Evolutionary conservation across 2,888 invertebrate genomes (phyloP).

Genomic region (Bruchidius siliquastri): DNA sequence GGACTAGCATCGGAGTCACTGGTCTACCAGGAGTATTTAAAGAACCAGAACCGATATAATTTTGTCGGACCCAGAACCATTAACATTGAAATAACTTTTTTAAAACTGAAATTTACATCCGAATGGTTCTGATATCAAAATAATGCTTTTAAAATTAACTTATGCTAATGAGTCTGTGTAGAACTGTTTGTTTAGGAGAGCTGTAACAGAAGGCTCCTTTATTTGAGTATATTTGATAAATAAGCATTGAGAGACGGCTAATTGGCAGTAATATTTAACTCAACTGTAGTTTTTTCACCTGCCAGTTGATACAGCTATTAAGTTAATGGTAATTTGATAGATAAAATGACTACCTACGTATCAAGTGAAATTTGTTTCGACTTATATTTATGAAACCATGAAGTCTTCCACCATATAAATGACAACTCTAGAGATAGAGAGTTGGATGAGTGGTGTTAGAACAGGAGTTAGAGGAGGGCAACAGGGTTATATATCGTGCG

Average conservation of each 20-base stretch:
- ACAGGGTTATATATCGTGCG: no score
- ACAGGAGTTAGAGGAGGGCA: not conserved
- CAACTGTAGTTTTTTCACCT: not conserved
- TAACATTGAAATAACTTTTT: not conserved
- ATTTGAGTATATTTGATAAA: not conserved
- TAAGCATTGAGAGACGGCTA: not conserved
- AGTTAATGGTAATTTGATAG: not conserved
- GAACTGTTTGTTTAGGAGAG: not conserved
- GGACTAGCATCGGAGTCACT: not conserved
- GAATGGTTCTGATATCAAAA: not conserved
- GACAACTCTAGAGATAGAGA: not conserved
- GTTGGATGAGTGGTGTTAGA: not conserved
- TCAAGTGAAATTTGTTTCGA: not conserved
- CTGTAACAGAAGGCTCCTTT: not conserved
- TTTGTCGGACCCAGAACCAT: not conserved
- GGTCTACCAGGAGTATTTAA: not conserved
- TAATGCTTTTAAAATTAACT: not conserved
- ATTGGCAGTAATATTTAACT: not conserved
- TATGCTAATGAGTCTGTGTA: not conserved
- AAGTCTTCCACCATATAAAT: not conserved
- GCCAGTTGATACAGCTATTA: not conserved
- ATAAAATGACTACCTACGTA: not conserved
- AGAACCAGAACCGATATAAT: not conserved
- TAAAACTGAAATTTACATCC: not conserved
- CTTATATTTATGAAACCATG: not conserved